Evolutionary conservation across 2,113 vertebrate genomes (phyloP).

Genomic region (Scomber colias): DNA sequence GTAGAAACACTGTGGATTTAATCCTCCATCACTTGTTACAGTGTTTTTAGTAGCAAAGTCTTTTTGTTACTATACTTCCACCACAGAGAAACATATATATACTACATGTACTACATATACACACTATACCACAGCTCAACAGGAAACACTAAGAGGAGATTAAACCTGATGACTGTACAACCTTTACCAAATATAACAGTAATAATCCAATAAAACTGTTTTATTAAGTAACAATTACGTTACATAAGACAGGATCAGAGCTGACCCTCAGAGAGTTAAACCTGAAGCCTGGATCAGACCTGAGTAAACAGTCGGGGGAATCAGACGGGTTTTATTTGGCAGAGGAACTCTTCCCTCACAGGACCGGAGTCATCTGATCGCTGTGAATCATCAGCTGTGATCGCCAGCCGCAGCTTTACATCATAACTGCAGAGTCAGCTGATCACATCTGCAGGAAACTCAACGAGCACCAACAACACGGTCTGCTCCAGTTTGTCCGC

Average conservation of each 20-base stretch:
- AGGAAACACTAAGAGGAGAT: too few species aligned
- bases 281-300: conserved; percentile 29
- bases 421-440: conserved; percentile 35
- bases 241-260: not conserved
- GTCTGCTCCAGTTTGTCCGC: not conserved
- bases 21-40: too few species aligned
- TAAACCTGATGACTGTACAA: too few species aligned
- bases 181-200: too few species aligned
- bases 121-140: too few species aligned
- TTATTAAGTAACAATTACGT: too few species aligned
- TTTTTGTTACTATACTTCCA: too few species aligned
- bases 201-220: too few species aligned
- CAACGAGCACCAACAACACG: not conserved
- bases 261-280: not conserved
- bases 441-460: conserved; percentile 34
- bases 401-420: not conserved
- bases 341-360: conserved; percentile 17
- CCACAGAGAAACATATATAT: too few species aligned
- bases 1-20: too few species aligned
- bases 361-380: conserved; percentile 57
- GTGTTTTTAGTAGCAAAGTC: too few species aligned
- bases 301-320: conserved; percentile 53
- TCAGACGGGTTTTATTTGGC: conserved; percentile 51
- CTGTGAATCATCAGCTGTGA: conserved; percentile 32
- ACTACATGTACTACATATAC: too few species aligned